Percentiles rank a stretch among this genome's conserved stretches.
Conservation (phyloP, 2,888 invertebrate species). For the Leptopilina myrica region DNA sequence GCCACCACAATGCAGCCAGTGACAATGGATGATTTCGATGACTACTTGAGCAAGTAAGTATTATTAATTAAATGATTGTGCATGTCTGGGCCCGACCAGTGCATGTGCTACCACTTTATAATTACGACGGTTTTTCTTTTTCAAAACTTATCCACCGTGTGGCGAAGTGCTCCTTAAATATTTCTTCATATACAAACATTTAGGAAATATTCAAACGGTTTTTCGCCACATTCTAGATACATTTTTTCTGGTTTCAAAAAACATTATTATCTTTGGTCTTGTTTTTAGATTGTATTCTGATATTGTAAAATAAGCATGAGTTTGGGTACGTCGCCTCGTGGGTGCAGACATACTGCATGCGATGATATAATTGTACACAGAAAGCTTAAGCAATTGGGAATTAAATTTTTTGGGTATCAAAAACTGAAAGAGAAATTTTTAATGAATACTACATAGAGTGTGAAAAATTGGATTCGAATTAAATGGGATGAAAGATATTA, state of each 20-base stretch:
- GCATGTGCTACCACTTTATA: constrained; percentile 61
- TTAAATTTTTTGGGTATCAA: no score
- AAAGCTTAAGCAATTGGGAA: constrained; percentile 4
- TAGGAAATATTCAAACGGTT: no score
- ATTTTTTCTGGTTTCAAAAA: not conserved
- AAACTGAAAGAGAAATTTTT: no score
- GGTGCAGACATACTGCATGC: constrained; percentile 51
- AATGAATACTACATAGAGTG: no score
- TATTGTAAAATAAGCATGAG: constrained; percentile 65
- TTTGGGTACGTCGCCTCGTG: constrained; percentile 72
- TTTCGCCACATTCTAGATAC: no score
- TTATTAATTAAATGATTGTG: constrained; percentile 56
- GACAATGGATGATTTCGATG: constrained; percentile 94
- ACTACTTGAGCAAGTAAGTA: constrained; percentile 89
- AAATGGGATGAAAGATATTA: no score
- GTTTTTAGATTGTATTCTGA: not conserved
- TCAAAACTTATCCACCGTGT: no score
- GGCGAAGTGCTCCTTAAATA: no score
- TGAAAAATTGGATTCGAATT: no score
- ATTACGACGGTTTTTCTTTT: no score
- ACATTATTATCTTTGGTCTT: not conserved
- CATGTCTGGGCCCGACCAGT: constrained; percentile 73
- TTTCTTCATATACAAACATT: no score
- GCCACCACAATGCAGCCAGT: constrained; percentile 92
- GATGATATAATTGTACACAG: not conserved